These are phyloP conservation scores for Bursaphelenchus okinawaensis DNA, from an alignment of 2,888 invertebrate genomes.

Conservation along the genomic window DNA sequence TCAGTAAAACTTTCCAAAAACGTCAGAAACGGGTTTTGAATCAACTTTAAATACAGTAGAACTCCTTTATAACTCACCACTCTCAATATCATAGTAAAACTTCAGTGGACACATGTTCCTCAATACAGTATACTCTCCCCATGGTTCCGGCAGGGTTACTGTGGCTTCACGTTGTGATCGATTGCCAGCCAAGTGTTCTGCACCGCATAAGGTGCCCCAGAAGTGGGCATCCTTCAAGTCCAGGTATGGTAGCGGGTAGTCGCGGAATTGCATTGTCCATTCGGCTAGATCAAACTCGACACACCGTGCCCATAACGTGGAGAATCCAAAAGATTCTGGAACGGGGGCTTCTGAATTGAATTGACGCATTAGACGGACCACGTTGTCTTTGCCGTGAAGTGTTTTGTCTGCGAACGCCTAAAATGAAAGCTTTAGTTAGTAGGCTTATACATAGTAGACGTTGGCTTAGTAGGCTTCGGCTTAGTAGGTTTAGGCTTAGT, in stretches of 20 bases:
- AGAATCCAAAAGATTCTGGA: conserved; percentile 32
- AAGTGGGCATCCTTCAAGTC: conserved; percentile 69
- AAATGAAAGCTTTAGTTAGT: too few relatives aligned
- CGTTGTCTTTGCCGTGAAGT: conserved; percentile 75
- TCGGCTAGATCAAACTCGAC: conserved; percentile 75
- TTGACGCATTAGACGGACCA: conserved; percentile 70
- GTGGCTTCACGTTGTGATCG: conserved; percentile 38
- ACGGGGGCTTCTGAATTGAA: conserved; percentile 72
- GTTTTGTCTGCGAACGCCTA: conserved; percentile 79
- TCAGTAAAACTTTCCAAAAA: neutral
- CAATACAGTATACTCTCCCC: conserved; percentile 75
- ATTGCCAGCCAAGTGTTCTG: conserved; percentile 64
- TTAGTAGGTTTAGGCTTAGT: too few relatives aligned
- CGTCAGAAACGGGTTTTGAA: too few relatives aligned
- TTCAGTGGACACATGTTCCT: conserved; percentile 85
- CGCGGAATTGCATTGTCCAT: conserved; percentile 82
- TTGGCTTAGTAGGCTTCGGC: too few relatives aligned
- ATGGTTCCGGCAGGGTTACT: conserved; percentile 78
- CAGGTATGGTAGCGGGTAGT: conserved; percentile 83
- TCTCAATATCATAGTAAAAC: conserved; percentile 94
- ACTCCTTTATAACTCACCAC: too few relatives aligned
- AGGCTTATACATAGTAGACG: too few relatives aligned
- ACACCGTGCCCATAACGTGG: conserved; percentile 83
- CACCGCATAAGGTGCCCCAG: conserved; percentile 83
- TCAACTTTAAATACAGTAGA: too few relatives aligned